Percentiles rank a stretch among this genome's conserved stretches.
These are phyloP conservation scores for Yponomeuta plumbellus DNA, from an alignment of 2,888 invertebrate species.

Conservation along the genomic window DNA sequence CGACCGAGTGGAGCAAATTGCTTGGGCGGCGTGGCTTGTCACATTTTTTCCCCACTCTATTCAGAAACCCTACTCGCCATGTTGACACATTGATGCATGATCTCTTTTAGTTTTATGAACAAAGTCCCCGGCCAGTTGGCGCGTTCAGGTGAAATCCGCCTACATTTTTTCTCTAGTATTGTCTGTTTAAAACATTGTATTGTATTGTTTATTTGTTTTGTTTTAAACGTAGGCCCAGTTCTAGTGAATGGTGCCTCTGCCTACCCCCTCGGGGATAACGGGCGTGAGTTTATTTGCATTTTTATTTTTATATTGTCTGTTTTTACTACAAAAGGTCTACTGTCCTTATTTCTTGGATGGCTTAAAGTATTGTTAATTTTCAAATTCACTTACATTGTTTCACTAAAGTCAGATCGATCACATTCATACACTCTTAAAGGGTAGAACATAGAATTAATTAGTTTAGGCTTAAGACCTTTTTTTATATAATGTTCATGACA, in stretches of 20 bases:
- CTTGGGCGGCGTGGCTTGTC: constrained; percentile 2
- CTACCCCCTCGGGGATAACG: too few relatives aligned
- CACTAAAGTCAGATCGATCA: too few relatives aligned
- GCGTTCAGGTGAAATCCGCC: constrained; percentile 16
- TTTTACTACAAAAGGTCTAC: not conserved
- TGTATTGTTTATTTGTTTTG: too few relatives aligned
- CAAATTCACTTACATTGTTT: too few relatives aligned
- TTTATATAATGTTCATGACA: too few relatives aligned
- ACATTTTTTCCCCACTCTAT: constrained; percentile 8
- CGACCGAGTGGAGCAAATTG: constrained; percentile 10
- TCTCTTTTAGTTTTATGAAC: constrained; percentile 39
- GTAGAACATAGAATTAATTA: too few relatives aligned
- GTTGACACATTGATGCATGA: constrained; percentile 60
- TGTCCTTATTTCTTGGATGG: not conserved
- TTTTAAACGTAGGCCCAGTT: too few relatives aligned
- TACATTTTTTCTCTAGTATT: not conserved
- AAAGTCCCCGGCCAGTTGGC: constrained; percentile 18
- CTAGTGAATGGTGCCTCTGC: too few relatives aligned
- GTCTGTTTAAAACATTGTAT: not conserved
- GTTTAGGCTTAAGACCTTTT: too few relatives aligned
- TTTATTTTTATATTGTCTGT: not conserved
- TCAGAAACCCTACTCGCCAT: constrained; percentile 40
- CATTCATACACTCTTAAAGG: too few relatives aligned
- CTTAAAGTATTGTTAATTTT: not conserved
- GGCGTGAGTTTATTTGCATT: too few relatives aligned